phyloP scores from a whole-genome alignment of 2,113 vertebrate genomes.

The Paradoxurus hermaphroditus region DNA sequence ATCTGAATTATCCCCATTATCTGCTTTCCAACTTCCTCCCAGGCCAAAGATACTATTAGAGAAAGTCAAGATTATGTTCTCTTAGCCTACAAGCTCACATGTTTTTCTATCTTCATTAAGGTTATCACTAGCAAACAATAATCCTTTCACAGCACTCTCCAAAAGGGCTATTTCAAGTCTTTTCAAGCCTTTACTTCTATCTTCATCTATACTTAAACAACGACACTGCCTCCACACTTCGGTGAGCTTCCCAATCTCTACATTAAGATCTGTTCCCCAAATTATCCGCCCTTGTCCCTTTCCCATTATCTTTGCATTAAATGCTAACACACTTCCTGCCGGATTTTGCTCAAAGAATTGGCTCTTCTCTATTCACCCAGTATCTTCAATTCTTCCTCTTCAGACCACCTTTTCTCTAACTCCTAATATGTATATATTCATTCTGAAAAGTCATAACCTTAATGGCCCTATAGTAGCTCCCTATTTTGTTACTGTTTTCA shows the following conservation, averaged over 20 bases:
- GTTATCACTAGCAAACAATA: background rate
- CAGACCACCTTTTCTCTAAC: background rate
- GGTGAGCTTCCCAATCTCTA: background rate
- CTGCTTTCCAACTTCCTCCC: background rate
- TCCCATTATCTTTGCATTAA: background rate
- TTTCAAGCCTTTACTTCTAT: background rate
- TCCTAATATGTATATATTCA: background rate
- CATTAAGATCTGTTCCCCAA: background rate
- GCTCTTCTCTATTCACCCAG: background rate
- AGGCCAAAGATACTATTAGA: background rate
- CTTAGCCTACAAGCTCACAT: background rate
- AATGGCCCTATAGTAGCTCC: background rate
- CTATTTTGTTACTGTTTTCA: background rate
- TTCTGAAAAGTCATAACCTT: background rate
- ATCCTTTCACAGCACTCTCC: background rate
- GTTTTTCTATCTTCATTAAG: background rate
- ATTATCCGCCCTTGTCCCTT: background rate
- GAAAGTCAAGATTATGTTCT: background rate
- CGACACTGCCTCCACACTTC: background rate
- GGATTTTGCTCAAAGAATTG: background rate
- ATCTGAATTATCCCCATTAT: background rate
- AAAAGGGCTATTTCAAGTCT: background rate
- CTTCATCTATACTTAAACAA: background rate
- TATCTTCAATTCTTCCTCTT: background rate
- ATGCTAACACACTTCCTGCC: background rate